Evolutionary conservation across 2,797 vertebrate genomes (phyloP).

Genomic region (Neosilurus mollespiculum): DNA sequence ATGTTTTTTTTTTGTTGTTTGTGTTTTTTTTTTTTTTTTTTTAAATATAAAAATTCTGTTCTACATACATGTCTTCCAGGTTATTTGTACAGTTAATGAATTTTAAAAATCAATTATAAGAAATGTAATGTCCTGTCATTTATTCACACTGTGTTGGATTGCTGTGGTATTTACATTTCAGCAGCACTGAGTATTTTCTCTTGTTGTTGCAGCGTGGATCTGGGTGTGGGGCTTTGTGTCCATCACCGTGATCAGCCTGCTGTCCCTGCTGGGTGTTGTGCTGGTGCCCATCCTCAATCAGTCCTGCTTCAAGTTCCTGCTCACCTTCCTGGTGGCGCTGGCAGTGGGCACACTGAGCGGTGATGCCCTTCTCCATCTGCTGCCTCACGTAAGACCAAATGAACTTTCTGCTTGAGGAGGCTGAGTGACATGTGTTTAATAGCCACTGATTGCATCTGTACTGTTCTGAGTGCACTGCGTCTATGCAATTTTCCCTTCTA

Average conservation of each 20-base stretch:
- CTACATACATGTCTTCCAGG: not conserved
- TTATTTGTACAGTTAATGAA: not conserved
- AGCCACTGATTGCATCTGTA: not conserved
- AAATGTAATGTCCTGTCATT: not conserved
- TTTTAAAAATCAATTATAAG: not conserved
- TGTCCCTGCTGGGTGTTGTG: constrained; percentile 93
- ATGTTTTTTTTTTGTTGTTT: no score
- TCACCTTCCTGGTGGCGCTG: constrained; percentile 96
- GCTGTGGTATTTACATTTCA: no score
- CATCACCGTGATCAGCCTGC: constrained; percentile 96
- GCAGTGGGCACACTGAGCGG: constrained; percentile 97
- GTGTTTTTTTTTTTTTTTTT: no score
- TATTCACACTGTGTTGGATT: no score
- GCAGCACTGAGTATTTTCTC: not conserved
- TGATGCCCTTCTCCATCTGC: constrained; percentile 93
- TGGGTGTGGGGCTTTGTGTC: constrained; percentile 96
- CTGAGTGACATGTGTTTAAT: not conserved
- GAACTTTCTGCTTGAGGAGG: not conserved
- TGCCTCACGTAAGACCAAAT: constrained; percentile 86
- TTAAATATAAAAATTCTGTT: no score
- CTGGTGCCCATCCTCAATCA: constrained; percentile 96
- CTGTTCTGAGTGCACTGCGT: no score
- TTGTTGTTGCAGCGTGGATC: constrained; percentile 64
- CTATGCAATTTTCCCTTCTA: constrained; percentile 52
- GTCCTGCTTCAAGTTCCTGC: constrained; percentile 97